Conservation (phyloP, 1,140 invertebrate species). For the Trachymyrmex cornetzi region DNA sequence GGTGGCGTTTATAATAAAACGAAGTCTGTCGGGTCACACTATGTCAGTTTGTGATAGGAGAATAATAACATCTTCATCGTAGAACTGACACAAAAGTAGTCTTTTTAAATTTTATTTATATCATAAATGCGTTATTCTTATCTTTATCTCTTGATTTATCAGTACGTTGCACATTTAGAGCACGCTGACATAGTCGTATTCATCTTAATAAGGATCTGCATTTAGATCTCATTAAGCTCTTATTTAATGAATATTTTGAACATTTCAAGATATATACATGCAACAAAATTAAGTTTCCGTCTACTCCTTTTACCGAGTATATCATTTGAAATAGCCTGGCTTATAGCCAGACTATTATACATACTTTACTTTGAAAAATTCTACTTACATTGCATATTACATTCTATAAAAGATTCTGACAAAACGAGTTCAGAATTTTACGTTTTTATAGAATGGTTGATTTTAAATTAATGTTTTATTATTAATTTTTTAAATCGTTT, state of each 20-base stretch:
- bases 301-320: background rate
- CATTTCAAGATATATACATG: background rate
- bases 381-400: background rate
- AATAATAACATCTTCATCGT: conserved; percentile 15
- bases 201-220: background rate
- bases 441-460: background rate
- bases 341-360: conserved; percentile 1
- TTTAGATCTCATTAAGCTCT: background rate
- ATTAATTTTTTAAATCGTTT: background rate
- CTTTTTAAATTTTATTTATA: conserved; percentile 36
- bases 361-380: conserved; percentile 12
- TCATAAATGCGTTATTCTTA: background rate
- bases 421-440: background rate
- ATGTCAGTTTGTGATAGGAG: conserved; percentile 7
- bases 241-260: background rate
- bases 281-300: conserved; percentile 12
- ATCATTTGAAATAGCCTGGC: background rate
- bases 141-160: conserved; percentile 27
- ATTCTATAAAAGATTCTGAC: background rate
- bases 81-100: background rate
- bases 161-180: background rate
- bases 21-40: conserved; percentile 26
- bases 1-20: conserved; percentile 37
- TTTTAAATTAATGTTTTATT: background rate
- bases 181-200: background rate